Evolutionary conservation across 1,140 invertebrate species (phyloP).

Genomic region (Sycobia sp.): DNA sequence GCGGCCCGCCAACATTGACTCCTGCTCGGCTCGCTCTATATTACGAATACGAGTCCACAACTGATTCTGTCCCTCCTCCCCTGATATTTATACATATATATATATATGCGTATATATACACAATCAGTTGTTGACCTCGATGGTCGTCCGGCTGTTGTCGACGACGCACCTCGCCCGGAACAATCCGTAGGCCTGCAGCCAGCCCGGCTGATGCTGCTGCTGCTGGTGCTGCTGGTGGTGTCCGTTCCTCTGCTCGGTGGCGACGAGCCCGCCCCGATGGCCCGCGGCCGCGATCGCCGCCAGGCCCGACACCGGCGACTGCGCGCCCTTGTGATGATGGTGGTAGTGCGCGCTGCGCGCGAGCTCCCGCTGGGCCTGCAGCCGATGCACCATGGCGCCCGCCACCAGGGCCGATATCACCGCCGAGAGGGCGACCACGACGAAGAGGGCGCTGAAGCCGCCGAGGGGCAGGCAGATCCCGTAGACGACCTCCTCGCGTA

Average conservation of each 20-base stretch:
- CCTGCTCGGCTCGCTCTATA: neutral
- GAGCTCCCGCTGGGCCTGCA: conserved; percentile 75
- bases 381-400: conserved; percentile 74
- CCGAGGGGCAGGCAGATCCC: conserved; percentile 89
- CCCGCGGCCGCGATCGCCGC: conserved; percentile 73
- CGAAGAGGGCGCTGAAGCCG: conserved; percentile 85
- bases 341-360: conserved; percentile 58
- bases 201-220: conserved; percentile 35
- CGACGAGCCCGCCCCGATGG: conserved; percentile 58
- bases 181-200: conserved; percentile 31
- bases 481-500: conserved; percentile 86
- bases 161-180: conserved; percentile 40
- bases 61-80: too few relatives aligned
- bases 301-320: conserved; percentile 64
- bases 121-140: neutral
- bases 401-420: conserved; percentile 81
- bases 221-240: conserved; percentile 14
- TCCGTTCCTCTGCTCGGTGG: conserved; percentile 41
- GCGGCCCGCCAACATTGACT: neutral
- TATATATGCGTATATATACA: too few relatives aligned
- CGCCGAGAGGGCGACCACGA: conserved; percentile 82
- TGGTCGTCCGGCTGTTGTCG: neutral
- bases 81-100: too few relatives aligned
- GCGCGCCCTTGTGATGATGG: too few relatives aligned
- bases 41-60: too few relatives aligned